Evolutionary conservation across 2,113 vertebrate species (phyloP).

Genomic region (Charadrius vociferus): DNA sequence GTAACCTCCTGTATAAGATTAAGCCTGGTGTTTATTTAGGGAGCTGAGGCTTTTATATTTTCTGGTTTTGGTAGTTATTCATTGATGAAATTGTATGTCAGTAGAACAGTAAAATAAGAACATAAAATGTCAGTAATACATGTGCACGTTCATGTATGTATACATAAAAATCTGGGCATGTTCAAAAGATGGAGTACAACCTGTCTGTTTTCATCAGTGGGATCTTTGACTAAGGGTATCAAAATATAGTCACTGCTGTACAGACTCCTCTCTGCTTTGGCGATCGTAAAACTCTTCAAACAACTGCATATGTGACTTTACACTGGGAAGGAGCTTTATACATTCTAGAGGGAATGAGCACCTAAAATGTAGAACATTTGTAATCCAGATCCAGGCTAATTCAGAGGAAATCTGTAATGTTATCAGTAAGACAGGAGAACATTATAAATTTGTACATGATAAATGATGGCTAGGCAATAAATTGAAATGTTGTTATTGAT

Average conservation of each 20-base stretch:
- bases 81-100: neutral
- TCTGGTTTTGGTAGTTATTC: neutral
- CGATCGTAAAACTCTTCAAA: neutral
- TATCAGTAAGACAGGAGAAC: neutral
- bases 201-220: neutral
- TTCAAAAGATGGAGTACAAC: neutral
- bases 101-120: neutral
- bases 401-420: neutral
- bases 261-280: neutral
- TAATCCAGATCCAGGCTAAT: neutral
- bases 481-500: neutral
- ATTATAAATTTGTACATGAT: neutral
- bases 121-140: neutral
- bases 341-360: neutral
- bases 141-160: rapidly evolving
- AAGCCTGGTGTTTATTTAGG: neutral
- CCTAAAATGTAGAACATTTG: neutral
- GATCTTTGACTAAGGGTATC: neutral
- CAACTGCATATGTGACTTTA: neutral
- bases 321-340: neutral
- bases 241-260: neutral
- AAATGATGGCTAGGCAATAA: neutral
- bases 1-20: neutral
- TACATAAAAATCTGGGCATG: neutral
- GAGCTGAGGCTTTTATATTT: neutral